These are phyloP conservation scores for Encarsia formosa DNA, from an alignment of 2,888 invertebrate species.

Conservation along the genomic window DNA sequence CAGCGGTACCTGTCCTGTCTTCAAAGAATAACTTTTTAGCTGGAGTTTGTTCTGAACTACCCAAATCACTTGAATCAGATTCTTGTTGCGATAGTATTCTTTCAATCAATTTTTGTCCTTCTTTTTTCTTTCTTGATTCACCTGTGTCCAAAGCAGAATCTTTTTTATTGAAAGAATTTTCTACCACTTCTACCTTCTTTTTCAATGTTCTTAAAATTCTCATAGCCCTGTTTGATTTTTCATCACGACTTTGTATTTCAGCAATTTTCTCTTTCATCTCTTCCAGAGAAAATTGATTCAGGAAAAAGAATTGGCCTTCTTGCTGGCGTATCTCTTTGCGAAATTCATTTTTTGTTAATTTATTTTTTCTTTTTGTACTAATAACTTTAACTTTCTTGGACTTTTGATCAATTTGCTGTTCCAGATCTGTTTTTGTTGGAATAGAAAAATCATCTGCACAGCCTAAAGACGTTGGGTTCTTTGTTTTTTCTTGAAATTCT, in stretches of 20 bases:
- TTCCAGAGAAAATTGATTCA: constrained; percentile 7
- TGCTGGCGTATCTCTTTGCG: background rate
- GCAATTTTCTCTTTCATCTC: constrained; percentile 29
- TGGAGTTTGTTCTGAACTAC: too few relatives aligned
- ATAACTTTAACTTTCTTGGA: background rate
- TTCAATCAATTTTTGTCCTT: background rate
- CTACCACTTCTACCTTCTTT: constrained; percentile 31
- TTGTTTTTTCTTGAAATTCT: too few relatives aligned
- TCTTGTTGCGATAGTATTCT: too few relatives aligned
- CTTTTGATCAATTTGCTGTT: background rate
- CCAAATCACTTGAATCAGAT: too few relatives aligned
- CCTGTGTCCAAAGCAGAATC: background rate
- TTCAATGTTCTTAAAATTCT: constrained; percentile 32
- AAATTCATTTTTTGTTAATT: constrained; percentile 2
- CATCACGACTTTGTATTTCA: constrained; percentile 30
- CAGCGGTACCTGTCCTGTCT: too few relatives aligned
- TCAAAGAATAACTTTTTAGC: too few relatives aligned
- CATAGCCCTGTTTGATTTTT: constrained; percentile 35
- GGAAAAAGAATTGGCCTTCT: background rate
- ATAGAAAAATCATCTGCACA: too few relatives aligned
- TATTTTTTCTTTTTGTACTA: constrained; percentile 5
- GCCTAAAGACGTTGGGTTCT: too few relatives aligned
- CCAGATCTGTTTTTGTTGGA: too few relatives aligned
- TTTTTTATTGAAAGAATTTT: constrained; percentile 2
- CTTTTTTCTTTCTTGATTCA: background rate